These are phyloP conservation scores for Leptopilina drosophilae DNA, from an alignment of 2,888 invertebrate genomes.

Conservation along the genomic window DNA sequence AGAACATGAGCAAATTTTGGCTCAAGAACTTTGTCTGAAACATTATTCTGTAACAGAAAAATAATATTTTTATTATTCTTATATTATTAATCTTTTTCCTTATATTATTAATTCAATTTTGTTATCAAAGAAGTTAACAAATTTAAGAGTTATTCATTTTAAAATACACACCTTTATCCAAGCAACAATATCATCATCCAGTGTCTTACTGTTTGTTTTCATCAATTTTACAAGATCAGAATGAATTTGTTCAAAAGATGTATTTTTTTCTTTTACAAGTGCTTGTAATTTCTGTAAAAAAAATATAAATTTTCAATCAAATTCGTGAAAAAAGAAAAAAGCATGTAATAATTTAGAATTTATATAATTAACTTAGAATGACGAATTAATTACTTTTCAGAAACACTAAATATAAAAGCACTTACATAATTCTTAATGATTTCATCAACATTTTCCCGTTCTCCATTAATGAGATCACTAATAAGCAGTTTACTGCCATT, in stretches of 20 bases:
- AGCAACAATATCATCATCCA: constrained; percentile 79
- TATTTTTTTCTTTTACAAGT: constrained; percentile 68
- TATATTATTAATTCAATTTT: not conserved
- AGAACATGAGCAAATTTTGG: constrained; percentile 86
- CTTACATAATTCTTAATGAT: constrained; percentile 79
- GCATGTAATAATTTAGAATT: no score
- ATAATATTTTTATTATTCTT: not conserved
- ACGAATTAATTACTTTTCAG: no score
- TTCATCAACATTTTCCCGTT: constrained; percentile 74
- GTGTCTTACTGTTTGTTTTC: constrained; percentile 72
- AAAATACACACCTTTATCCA: constrained; percentile 82
- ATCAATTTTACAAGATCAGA: constrained; percentile 79
- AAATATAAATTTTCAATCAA: constrained; percentile 41
- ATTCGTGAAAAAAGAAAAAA: not conserved
- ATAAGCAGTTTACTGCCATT: constrained; percentile 78
- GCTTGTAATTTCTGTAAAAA: constrained; percentile 79
- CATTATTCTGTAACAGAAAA: constrained; percentile 80
- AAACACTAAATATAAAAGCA: constrained; percentile 22
- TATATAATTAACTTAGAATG: no score
- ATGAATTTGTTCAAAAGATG: constrained; percentile 77
- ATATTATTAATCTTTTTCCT: not conserved
- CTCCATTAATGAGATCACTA: constrained; percentile 78
- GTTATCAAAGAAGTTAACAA: not conserved
- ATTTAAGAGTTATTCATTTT: not conserved
- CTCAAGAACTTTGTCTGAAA: constrained; percentile 81